Evolutionary conservation across 92 coral and sea anemone genomes (phyloP).

Genomic region (Chrysogorgia sp.): DNA sequence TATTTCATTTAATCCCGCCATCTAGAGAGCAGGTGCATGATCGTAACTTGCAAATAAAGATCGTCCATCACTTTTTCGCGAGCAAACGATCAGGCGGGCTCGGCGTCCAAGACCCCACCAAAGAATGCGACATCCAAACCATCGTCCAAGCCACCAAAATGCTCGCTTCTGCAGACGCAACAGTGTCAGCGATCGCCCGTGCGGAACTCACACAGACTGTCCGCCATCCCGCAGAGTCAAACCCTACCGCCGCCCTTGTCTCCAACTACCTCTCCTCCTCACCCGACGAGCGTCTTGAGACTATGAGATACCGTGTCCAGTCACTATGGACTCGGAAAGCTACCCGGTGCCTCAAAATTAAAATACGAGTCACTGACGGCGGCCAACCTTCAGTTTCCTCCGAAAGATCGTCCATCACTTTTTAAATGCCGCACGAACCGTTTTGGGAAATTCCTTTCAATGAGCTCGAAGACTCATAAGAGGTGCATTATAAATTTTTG

Average conservation of each 20-base stretch:
- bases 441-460: too few species aligned
- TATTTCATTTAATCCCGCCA: too few species aligned
- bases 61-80: too few species aligned
- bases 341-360: conserved; percentile 18
- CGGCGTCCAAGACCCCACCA: not conserved
- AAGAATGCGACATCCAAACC: conserved; percentile 22
- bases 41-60: too few species aligned
- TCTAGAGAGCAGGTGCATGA: too few species aligned
- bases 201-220: conserved; percentile 19
- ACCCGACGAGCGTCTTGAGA: not conserved
- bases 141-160: conserved; percentile 8
- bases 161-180: conserved; percentile 17
- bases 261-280: conserved; percentile 17
- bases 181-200: conserved; percentile 20
- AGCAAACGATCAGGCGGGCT: too few species aligned
- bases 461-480: too few species aligned
- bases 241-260: conserved; percentile 12
- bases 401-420: too few species aligned
- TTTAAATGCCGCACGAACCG: too few species aligned
- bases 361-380: not conserved
- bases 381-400: not conserved
- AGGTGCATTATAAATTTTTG: too few species aligned
- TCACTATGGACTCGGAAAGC: conserved; percentile 34
- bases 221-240: conserved; percentile 10
- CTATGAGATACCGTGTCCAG: not conserved